Conservation (phyloP, 2,113 vertebrate species). For the Pardalotus punctatus region DNA sequence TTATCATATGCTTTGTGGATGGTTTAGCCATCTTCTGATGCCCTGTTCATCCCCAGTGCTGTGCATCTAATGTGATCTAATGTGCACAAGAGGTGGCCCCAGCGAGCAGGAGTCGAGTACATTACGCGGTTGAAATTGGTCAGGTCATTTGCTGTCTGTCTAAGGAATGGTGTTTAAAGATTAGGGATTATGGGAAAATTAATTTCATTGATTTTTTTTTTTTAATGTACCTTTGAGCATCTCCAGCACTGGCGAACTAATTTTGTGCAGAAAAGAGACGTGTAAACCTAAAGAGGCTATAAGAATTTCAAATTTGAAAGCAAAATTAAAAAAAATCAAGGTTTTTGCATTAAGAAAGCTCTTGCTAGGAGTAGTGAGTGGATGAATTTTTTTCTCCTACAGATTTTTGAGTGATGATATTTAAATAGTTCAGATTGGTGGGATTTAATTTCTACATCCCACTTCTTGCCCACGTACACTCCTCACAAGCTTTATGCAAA, state of each 20-base stretch:
- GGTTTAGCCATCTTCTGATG: background rate
- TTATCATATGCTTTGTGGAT: background rate
- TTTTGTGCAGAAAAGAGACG: background rate
- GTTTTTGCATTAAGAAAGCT: background rate
- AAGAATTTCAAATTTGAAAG: background rate
- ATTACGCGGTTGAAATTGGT: background rate
- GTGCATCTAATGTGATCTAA: background rate
- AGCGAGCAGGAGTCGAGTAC: background rate
- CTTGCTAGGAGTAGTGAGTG: background rate
- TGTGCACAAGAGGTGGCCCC: background rate
- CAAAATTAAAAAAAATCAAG: background rate
- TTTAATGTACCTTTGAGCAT: background rate
- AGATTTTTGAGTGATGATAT: background rate
- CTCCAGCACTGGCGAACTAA: background rate
- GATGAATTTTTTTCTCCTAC: background rate
- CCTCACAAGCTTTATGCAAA: background rate
- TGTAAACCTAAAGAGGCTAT: background rate
- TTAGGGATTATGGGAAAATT: background rate
- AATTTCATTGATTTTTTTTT: background rate
- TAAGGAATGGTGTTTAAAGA: background rate
- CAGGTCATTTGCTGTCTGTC: background rate
- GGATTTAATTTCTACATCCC: background rate
- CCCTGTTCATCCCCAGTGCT: background rate
- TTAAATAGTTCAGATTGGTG: background rate
- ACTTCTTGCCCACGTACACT: background rate